Evolutionary conservation across 2,113 vertebrate species (phyloP).

Genomic region (Suncus etruscus): DNA sequence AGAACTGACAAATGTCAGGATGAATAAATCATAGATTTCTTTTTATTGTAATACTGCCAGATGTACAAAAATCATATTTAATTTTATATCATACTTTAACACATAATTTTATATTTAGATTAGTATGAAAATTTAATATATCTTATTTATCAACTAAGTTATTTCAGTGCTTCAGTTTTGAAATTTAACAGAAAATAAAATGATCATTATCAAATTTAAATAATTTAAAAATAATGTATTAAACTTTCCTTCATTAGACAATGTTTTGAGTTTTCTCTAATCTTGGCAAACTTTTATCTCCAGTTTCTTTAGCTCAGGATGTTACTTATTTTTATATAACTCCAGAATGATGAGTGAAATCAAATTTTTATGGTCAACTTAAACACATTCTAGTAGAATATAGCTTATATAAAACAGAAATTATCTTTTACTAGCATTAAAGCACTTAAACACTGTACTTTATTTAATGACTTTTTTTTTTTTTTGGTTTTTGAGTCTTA

Average conservation of each 20-base stretch:
- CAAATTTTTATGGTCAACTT: constrained; percentile 34
- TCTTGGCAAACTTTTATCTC: background rate
- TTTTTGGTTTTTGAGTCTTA: no score
- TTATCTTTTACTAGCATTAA: constrained; percentile 15
- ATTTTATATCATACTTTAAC: background rate
- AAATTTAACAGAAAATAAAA: constrained; percentile 1
- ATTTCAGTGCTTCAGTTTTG: no score
- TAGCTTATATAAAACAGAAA: constrained; percentile 59
- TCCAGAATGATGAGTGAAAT: background rate
- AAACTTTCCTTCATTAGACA: constrained; percentile 17
- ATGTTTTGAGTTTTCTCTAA: background rate
- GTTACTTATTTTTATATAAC: background rate
- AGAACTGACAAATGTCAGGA: background rate
- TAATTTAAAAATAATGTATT: constrained; percentile 19
- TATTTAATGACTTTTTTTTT: no score
- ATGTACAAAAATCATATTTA: background rate
- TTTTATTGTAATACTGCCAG: background rate
- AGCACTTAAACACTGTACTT: constrained; percentile 8
- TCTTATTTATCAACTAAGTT: background rate
- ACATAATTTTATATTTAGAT: constrained; percentile 32
- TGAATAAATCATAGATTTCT: background rate
- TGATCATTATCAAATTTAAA: constrained; percentile 17
- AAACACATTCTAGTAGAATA: background rate
- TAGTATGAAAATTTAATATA: background rate
- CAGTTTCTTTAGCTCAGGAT: background rate